phyloP scores from a whole-genome alignment of 2,797 vertebrate genomes.

The Chaenodraco wilsoni region DNA sequence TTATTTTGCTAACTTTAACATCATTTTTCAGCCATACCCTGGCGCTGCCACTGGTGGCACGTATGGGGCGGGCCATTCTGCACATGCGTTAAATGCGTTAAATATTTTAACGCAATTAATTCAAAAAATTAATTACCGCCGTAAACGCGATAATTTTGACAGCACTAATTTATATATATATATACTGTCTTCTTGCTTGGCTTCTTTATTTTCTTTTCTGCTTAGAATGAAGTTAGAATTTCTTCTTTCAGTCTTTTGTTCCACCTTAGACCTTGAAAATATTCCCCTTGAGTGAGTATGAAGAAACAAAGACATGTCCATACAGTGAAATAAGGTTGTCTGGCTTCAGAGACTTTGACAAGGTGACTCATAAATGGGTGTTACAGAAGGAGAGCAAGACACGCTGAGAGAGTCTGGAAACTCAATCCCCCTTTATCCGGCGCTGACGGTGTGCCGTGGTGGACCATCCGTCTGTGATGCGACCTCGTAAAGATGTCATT shows the following conservation, averaged over 20 bases:
- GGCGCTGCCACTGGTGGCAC: no score
- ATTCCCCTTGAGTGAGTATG: conserved; percentile 46
- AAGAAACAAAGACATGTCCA: conserved; percentile 63
- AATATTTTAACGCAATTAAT: no score
- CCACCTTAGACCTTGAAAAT: conserved; percentile 52
- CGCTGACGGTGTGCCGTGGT: conserved; percentile 71
- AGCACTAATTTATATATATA: background rate
- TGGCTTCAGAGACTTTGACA: conserved; percentile 70
- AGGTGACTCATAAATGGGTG: conserved; percentile 77
- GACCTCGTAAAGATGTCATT: conserved; percentile 80
- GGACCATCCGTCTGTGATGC: conserved; percentile 69
- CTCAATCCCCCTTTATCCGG: conserved; percentile 63
- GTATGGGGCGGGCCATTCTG: no score
- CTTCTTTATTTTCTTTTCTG: conserved; percentile 3
- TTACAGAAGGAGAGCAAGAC: conserved; percentile 63
- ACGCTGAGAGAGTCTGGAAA: conserved; percentile 74
- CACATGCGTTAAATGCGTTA: no score
- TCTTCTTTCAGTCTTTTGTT: conserved; percentile 32
- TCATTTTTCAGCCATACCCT: no score
- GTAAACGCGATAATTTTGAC: no score
- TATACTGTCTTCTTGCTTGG: conserved; percentile 23
- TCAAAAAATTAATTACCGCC: no score
- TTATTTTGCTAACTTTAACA: no score
- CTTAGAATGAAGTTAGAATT: conserved; percentile 20
- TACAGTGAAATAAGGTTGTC: conserved; percentile 65